Base-by-base conservation (phyloP, 1,140 invertebrate species). In the Hylyphantes graminicola region DNA sequence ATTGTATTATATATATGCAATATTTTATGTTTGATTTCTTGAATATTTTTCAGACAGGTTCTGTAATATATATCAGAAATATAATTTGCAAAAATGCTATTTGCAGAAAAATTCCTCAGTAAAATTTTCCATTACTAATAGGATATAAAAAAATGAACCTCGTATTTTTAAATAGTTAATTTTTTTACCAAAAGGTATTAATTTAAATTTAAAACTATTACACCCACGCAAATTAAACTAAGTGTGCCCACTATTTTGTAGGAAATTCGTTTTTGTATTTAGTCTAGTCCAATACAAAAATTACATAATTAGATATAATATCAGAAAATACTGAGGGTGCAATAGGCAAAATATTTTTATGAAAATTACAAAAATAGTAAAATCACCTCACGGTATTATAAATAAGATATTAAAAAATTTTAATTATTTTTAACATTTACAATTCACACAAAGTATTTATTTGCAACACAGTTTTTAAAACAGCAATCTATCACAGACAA, bases 401-500 rank as follows among this genome's bases (percentile, higher is more conserved):
- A 81, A 57, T 73, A 81, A 81, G 17, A 51, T 81, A 80, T 83
- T 75, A 55, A 83, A 83, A 75, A 61, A 48, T 51, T 83, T 70
- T n/a, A 63, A 50, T 15, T 81, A 63, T 75, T 82, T 68, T 57
- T 72, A 80, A 48, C 50, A 55, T 81, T 80, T 80, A 80, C 50
- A 70, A 59, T 55, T 65, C 15, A 65, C 50, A 65, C 55, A 53
- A 67, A 78, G 21, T 19, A 64, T 63, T 50, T 19, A n/a, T 76
- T 59, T 72, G 68, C 65, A 81, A 61, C 59, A 81, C 79, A 81
- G 68, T 21, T 48, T 55, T 68, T 57, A 65, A 75, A 61, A 75
- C 51, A 83, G 64, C 82, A 68, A 85, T 85, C 82, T 76, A 85
- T 85, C 82, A 85, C 82, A 85, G 82, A 85, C 82, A 85, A 77